Conservation (phyloP, 2,888 invertebrate species). For the Chrysolina haemoptera region DNA sequence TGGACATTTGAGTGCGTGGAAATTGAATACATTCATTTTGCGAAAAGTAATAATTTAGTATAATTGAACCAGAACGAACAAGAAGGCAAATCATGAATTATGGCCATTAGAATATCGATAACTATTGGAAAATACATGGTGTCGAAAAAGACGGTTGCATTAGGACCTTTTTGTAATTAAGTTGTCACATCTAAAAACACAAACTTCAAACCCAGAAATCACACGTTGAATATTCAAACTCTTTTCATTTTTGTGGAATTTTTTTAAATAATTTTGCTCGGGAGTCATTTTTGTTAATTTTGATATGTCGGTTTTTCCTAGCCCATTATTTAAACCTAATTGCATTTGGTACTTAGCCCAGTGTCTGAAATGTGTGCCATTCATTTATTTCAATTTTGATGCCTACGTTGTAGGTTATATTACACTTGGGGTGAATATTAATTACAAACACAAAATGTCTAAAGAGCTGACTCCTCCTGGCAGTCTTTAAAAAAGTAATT, state of each 20-base stretch:
- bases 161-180: too few relatives aligned
- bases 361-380: neutral
- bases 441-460: neutral
- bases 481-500: neutral
- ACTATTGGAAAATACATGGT: too few relatives aligned
- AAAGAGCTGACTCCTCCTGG: neutral
- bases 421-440: neutral
- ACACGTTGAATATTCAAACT: neutral
- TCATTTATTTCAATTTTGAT: neutral
- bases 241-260: neutral
- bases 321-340: neutral
- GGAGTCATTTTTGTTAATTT: constrained; percentile 3
- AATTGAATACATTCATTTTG: too few relatives aligned
- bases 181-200: too few relatives aligned
- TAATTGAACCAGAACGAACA: too few relatives aligned
- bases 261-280: neutral
- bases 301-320: neutral
- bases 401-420: neutral
- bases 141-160: too few relatives aligned
- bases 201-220: neutral
- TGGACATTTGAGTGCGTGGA: too few relatives aligned
- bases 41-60: too few relatives aligned
- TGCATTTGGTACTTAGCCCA: constrained; percentile 1
- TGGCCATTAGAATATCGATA: too few relatives aligned
- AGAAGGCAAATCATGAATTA: too few relatives aligned